Percentiles rank a stretch among this genome's conserved stretches.
Conservation (phyloP, 2,888 invertebrate species). For the Panzeria rudis region DNA sequence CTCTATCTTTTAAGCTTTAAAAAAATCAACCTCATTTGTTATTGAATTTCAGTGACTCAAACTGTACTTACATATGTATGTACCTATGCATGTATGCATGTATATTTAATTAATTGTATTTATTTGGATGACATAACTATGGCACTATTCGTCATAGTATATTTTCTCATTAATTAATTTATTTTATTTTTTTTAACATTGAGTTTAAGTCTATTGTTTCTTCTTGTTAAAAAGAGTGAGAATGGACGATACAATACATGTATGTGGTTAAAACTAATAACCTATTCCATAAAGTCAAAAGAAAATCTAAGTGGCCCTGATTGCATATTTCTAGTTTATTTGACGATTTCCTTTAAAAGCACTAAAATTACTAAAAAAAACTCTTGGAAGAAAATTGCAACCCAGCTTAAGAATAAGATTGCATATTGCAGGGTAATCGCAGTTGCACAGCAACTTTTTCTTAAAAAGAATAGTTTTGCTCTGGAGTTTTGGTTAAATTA, state of each 20-base stretch:
- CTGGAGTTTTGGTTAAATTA: too few relatives aligned
- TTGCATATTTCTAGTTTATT: too few relatives aligned
- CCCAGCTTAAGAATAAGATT: too few relatives aligned
- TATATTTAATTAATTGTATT: constrained; percentile 14
- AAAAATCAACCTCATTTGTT: constrained; percentile 6
- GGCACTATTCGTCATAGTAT: constrained; percentile 10
- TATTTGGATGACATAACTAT: constrained; percentile 33
- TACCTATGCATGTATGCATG: not conserved
- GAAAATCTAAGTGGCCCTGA: too few relatives aligned
- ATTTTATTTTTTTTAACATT: not conserved
- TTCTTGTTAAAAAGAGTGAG: not conserved
- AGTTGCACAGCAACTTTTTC: too few relatives aligned
- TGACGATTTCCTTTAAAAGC: too few relatives aligned
- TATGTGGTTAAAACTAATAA: too few relatives aligned
- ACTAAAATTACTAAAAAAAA: too few relatives aligned
- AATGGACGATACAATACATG: not conserved
- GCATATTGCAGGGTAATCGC: too few relatives aligned
- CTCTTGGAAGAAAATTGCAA: too few relatives aligned
- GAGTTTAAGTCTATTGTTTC: not conserved
- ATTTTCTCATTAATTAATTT: constrained; percentile 1
- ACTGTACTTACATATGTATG: not conserved
- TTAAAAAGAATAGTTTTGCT: too few relatives aligned
- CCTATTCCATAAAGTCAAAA: too few relatives aligned
- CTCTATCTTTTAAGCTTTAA: constrained; percentile 1
- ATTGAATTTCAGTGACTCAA: constrained; percentile 41